These are phyloP conservation scores for Euwallacea similis DNA, from an alignment of 1,140 invertebrate species.

Conservation along the genomic window DNA sequence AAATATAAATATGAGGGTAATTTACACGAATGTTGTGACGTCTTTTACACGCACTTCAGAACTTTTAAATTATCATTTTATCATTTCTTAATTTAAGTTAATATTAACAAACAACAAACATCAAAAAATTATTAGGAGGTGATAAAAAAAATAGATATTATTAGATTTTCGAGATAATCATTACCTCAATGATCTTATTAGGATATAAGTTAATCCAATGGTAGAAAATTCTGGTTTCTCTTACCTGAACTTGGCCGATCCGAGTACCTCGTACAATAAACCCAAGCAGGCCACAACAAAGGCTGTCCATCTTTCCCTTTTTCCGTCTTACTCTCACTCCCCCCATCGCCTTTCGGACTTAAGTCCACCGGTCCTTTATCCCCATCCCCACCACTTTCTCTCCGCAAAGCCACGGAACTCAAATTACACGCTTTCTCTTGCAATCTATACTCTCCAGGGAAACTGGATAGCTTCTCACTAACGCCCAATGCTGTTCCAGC, in stretches of 20 bases:
- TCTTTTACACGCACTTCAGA: too few species aligned
- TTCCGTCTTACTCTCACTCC: slow-evolving; percentile 20
- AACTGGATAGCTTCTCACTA: slow-evolving; percentile 16
- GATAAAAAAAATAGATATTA: too few species aligned
- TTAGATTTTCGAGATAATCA: too few species aligned
- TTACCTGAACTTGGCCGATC: slow-evolving; percentile 94
- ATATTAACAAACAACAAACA: too few species aligned
- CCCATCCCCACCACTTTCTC: slow-evolving; percentile 17
- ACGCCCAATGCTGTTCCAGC: not conserved
- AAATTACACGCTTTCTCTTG: slow-evolving; percentile 24
- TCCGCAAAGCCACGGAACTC: not conserved
- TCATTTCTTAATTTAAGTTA: too few species aligned
- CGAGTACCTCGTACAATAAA: slow-evolving; percentile 95
- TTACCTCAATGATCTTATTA: too few species aligned
- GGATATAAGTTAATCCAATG: too few species aligned
- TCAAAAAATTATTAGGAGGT: too few species aligned
- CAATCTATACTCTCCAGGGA: slow-evolving; percentile 25
- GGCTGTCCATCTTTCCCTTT: slow-evolving; percentile 50
- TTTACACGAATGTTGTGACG: too few species aligned
- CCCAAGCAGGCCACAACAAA: slow-evolving; percentile 81
- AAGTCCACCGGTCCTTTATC: slow-evolving; percentile 49
- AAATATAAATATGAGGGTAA: too few species aligned
- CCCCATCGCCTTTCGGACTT: slow-evolving; percentile 42
- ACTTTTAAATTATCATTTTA: too few species aligned
- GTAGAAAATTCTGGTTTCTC: slow-evolving; percentile 39